A percentile compares a stretch with the other conserved stretches of the same genome.
Conservation (phyloP, 1,140 invertebrate species). For the Calephelis nemesis region DNA sequence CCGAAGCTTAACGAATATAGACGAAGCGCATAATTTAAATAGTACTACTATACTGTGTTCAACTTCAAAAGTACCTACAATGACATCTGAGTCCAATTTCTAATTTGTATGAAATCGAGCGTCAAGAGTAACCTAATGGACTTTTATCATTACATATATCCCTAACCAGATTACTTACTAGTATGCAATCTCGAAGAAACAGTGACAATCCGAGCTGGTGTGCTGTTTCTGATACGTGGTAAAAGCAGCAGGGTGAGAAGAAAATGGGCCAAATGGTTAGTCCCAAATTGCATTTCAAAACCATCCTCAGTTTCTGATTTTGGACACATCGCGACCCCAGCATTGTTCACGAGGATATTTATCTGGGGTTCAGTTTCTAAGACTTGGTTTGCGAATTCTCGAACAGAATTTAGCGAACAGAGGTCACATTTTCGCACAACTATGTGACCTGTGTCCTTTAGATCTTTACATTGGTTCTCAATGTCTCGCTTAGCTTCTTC, state of each 20-base stretch:
- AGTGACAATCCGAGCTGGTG: constrained; percentile 80
- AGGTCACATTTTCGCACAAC: constrained; percentile 84
- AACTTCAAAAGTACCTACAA: too few species aligned
- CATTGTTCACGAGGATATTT: constrained; percentile 91
- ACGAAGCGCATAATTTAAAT: too few species aligned
- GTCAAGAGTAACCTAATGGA: too few species aligned
- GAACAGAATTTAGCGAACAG: constrained; percentile 85
- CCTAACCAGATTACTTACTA: constrained; percentile 42
- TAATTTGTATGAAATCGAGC: too few species aligned
- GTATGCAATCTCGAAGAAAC: constrained; percentile 78
- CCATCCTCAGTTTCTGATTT: constrained; percentile 86
- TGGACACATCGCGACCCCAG: constrained; percentile 87
- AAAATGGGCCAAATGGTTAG: constrained; percentile 92
- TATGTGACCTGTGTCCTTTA: constrained; percentile 79
- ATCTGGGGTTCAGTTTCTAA: constrained; percentile 81
- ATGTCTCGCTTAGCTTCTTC: constrained; percentile 76
- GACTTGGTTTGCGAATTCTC: constrained; percentile 84
- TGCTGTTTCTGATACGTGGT: constrained; percentile 82
- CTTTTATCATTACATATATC: too few species aligned
- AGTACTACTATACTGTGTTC: too few species aligned
- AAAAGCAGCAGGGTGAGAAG: constrained; percentile 89
- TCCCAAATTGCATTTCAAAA: constrained; percentile 90
- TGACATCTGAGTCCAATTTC: too few species aligned
- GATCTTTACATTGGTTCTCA: constrained; percentile 61
- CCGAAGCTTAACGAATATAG: too few species aligned